A percentile compares a stretch with the other conserved stretches of the same genome.
Evolutionary conservation across 2,113 vertebrate genomes (phyloP).

Genomic region (Perca schrenkii): DNA sequence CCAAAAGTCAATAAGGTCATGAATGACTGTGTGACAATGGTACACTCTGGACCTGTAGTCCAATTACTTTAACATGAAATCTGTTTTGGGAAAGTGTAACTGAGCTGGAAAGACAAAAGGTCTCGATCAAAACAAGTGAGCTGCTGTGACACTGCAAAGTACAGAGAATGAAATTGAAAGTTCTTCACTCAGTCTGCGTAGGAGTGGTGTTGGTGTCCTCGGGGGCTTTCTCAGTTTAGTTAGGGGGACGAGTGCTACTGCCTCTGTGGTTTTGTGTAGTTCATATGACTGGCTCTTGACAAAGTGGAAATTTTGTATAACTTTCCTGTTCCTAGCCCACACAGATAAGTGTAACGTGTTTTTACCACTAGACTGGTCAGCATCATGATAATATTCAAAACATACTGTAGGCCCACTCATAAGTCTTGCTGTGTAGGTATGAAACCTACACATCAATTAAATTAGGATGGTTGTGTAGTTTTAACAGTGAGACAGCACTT

Average conservation of each 20-base stretch:
- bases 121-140: neutral
- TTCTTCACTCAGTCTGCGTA: neutral
- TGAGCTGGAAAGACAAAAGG: neutral
- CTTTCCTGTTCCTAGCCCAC: conserved; percentile 10
- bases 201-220: conserved; percentile 7
- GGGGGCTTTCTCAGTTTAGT: conserved; percentile 48
- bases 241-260: neutral
- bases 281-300: conserved; percentile 50
- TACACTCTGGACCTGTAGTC: neutral
- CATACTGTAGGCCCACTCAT: neutral
- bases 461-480: neutral
- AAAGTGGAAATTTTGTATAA: conserved; percentile 54
- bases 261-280: conserved; percentile 33
- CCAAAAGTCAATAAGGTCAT: neutral
- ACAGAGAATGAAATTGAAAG: conserved; percentile 51
- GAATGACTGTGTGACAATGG: neutral
- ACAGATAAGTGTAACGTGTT: conserved; percentile 40
- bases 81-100: neutral
- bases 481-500: neutral
- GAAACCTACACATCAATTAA: neutral
- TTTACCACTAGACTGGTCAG: neutral
- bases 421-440: neutral
- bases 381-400: neutral
- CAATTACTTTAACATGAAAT: neutral
- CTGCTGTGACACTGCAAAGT: conserved; percentile 17